These are phyloP conservation scores for Todus mexicanus DNA, from an alignment of 2,797 vertebrate species.

Conservation along the genomic window DNA sequence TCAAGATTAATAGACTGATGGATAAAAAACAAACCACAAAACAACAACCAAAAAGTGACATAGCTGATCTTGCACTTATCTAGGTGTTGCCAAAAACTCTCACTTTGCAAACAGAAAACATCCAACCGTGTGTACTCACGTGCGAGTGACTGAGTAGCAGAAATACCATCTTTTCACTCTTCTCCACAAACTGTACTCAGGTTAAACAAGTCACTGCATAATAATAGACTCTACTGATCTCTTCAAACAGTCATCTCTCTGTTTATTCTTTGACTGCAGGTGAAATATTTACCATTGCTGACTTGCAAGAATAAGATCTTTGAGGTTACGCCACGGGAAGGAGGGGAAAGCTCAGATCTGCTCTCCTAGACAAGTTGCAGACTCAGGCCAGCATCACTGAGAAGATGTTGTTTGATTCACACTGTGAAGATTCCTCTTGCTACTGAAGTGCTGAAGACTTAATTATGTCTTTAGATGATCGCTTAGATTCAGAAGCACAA, in stretches of 20 bases:
- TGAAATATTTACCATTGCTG: not conserved
- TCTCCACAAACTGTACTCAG: not conserved
- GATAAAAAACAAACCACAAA: too few relatives aligned
- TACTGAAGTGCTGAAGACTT: constrained; percentile 36
- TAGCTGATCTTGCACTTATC: not conserved
- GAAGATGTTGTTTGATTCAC: not conserved
- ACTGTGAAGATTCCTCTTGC: not conserved
- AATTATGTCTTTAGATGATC: constrained; percentile 44
- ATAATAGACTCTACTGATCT: not conserved
- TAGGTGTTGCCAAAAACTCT: not conserved
- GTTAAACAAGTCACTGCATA: not conserved
- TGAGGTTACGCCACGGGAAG: not conserved
- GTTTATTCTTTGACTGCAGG: not conserved
- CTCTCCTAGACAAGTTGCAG: not conserved
- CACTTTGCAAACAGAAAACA: not conserved
- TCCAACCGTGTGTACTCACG: rapidly evolving
- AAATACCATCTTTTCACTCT: not conserved
- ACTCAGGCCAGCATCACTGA: not conserved
- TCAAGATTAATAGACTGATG: not conserved
- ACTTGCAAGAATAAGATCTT: not conserved
- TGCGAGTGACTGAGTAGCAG: not conserved
- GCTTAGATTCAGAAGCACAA: constrained; percentile 1
- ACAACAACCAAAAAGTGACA: too few relatives aligned
- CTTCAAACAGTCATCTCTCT: not conserved
- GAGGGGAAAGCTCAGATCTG: not conserved